Conservation (phyloP, 2,888 invertebrate species). For the Liposcelis brunnea region DNA sequence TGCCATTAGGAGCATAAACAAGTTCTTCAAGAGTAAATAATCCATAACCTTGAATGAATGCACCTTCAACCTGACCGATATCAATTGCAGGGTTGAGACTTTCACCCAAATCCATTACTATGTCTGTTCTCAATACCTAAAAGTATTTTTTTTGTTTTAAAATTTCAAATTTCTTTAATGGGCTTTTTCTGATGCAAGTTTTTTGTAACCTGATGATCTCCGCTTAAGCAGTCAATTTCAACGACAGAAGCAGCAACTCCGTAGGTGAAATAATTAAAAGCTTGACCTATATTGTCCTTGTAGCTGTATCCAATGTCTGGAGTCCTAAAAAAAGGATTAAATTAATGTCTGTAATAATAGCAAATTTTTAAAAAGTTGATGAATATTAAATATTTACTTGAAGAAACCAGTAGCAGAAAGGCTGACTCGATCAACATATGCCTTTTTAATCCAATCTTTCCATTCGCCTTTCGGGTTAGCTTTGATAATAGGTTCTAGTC, state of each 20-base stretch:
- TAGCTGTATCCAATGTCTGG: slow-evolving; percentile 52
- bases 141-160: too few relatives aligned
- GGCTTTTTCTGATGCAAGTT: too few relatives aligned
- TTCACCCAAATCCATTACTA: slow-evolving; percentile 92
- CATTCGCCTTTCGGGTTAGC: slow-evolving; percentile 61
- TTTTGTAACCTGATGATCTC: slow-evolving; percentile 77
- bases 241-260: slow-evolving; percentile 78
- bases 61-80: slow-evolving; percentile 93
- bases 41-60: slow-evolving; percentile 86
- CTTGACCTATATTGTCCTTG: slow-evolving; percentile 47
- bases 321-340: slow-evolving; percentile 29
- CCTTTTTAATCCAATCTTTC: slow-evolving; percentile 65
- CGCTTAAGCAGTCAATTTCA: slow-evolving; percentile 85
- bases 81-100: slow-evolving; percentile 94
- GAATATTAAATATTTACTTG: slow-evolving; percentile 20
- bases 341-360: neutral
- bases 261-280: slow-evolving; percentile 72
- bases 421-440: slow-evolving; percentile 59
- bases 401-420: slow-evolving; percentile 73
- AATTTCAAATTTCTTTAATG: too few relatives aligned
- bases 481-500: slow-evolving; percentile 56
- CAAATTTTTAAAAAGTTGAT: slow-evolving; percentile 2
- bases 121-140: slow-evolving; percentile 67
- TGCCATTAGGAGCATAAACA: slow-evolving; percentile 69
- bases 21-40: slow-evolving; percentile 81